phyloP scores from a whole-genome alignment of 1,140 invertebrate species.

The Cyclina sinensis region DNA sequence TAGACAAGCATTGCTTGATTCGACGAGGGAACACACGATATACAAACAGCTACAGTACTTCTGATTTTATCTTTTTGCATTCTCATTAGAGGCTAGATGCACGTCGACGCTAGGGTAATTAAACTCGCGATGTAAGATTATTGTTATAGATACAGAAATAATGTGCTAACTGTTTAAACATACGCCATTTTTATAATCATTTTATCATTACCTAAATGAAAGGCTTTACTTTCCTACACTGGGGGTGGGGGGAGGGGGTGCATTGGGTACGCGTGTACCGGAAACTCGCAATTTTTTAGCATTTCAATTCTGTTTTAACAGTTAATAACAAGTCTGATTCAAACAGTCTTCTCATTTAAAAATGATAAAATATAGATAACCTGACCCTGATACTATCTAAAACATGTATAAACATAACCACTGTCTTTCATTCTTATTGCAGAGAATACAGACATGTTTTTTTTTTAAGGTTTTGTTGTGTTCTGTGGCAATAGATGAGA shows the following conservation, averaged over 20 bases:
- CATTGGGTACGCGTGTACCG: not conserved
- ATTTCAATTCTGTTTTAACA: too few species aligned
- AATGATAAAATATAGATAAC: too few species aligned
- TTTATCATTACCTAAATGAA: constrained; percentile 30
- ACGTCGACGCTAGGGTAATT: not conserved
- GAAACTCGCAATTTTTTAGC: too few species aligned
- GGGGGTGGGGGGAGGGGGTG: not conserved
- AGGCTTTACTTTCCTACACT: not conserved
- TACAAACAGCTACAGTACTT: not conserved
- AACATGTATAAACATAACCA: too few species aligned
- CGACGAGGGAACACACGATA: not conserved
- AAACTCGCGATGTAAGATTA: not conserved
- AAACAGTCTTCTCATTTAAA: too few species aligned
- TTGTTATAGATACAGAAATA: constrained; percentile 6
- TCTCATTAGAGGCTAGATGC: not conserved
- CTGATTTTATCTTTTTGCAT: not conserved
- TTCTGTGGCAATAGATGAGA: too few species aligned
- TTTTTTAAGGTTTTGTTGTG: too few species aligned
- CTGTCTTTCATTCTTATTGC: too few species aligned
- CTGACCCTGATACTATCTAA: too few species aligned
- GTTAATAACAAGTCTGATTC: too few species aligned
- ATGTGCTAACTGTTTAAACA: constrained; percentile 36
- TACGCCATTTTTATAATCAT: not conserved
- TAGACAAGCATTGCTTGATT: too few species aligned
- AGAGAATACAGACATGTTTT: too few species aligned